Base-by-base conservation (phyloP, 2,888 invertebrate genomes). In the Subacronicta megacephala region DNA sequence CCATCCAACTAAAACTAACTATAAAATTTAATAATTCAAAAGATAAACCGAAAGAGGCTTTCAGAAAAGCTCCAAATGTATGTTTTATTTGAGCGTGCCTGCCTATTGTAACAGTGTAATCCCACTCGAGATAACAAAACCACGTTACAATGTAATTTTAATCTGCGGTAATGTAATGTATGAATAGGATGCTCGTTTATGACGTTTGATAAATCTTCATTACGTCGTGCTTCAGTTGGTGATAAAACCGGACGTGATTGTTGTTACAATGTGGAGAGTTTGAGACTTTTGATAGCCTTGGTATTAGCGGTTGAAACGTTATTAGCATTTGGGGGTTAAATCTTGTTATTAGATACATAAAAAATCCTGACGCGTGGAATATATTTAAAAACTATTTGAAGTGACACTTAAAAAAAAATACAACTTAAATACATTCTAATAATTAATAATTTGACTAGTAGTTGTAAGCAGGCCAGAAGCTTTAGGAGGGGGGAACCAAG, bases 91-190 rank as follows among this genome's bases (percentile, higher is more conserved):
- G n/a, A n/a, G n/a, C n/a, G n/a, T n/a, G 43, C 35, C 36, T 62
- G 31, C 31, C 31, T 31, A 47, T 61, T 47, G 36, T 45, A 41
- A 52, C 50, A 56, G 38, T 50, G 20, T 71, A 44, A 66, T 67
- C 42, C 55, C 40, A 60, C 56, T 64, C 31, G 23, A 52, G 68
- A 68, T 60, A 64, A 50, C 51, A 49, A 33, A 63, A 40, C 45
- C 41, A 55, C 45, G 31, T 60, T 57, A 72, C 72, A 72, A 72
- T 56, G 63, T 71, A 68, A 68, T 72, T 68, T 68, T 71, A 64
- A 72, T 71, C 57, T 42, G 36, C 54, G 37, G 51, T 40, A 70
- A 45, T 45, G 45, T 58, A 42, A 57, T 69, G 45, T 52, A 64
- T 69, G 64, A 64, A 61, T 53, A 54, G 69, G 51, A 49, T 23